Base-by-base conservation (phyloP, 1,140 invertebrate species). In the Liolophura sinensis region DNA sequence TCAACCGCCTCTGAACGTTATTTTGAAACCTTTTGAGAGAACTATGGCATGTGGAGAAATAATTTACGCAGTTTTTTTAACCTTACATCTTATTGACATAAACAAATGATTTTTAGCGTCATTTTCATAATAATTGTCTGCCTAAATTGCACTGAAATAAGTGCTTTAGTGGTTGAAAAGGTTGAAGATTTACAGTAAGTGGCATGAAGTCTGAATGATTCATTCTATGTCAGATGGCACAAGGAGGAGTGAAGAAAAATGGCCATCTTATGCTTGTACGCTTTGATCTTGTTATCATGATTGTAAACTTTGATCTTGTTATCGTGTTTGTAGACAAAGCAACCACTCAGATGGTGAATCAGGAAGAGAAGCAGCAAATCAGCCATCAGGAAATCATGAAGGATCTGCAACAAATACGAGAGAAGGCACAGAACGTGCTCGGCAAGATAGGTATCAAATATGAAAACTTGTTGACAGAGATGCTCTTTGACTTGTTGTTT, bases 381-480 rank as follows among this genome's bases (percentile, higher is more conserved):
- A 87, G 87, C 75, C 88, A 90, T 75, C 68, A 86, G 40, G 84
- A 88, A 65, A 78, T 91, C 27, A 74, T 90, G 1, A 61, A 86
- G 11, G 88, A 90, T 80, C 80, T 91, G 49, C 76, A 84, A 14
- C 75, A 73, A 27, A 87, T 91, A 69, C 87, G 89, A 62, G 71
- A 85, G 16, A 87, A 88, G 71, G 84, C 87, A 7, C 73, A 86
- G 66, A 69, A 82, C 27, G 85, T 90, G 47, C 88, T 88, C 82
- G 70, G 86, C 6, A 87, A 88, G 79, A 87, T 90, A 65, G 85
- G 86, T 86, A 77, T 52, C 67, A 24, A 18, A 18, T 24, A 46
- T 6, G 46, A 16, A 22, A 5, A 56, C 18, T 15, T n/a, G 22
- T 52, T 54, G 18, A 16, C 18, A 20, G 20, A 25, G n/a, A n/a